Evolutionary conservation across 2,113 vertebrate species (phyloP).

Genomic region (Xiphophorus maculatus): DNA sequence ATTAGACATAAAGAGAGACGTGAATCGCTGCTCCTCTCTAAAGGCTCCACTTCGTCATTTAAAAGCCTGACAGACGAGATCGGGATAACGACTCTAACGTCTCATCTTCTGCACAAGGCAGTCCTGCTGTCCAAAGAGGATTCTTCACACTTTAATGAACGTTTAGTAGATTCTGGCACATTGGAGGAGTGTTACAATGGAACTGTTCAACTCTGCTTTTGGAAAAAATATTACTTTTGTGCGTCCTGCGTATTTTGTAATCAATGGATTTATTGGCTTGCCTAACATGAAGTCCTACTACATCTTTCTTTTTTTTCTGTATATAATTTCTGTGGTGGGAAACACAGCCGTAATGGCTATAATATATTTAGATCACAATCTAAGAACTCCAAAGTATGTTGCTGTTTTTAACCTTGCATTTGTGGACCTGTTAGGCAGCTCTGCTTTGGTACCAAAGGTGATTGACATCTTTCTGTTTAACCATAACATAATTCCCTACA

Average conservation of each 20-base stretch:
- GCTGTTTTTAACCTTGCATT: slow-evolving; percentile 77
- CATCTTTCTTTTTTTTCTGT: slow-evolving; percentile 71
- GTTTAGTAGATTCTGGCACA: neutral
- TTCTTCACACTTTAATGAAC: neutral
- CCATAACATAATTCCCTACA: slow-evolving; percentile 62
- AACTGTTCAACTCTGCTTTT: slow-evolving; percentile 49
- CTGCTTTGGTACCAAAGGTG: slow-evolving; percentile 74
- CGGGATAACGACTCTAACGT: neutral
- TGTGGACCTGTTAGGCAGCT: slow-evolving; percentile 68
- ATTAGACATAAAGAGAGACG: neutral
- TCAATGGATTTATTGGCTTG: slow-evolving; percentile 67
- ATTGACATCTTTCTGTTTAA: slow-evolving; percentile 74
- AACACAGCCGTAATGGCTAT: slow-evolving; percentile 67
- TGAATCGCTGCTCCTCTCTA: neutral
- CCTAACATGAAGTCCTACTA: slow-evolving; percentile 68
- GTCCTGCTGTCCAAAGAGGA: neutral
- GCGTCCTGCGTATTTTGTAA: slow-evolving; percentile 69
- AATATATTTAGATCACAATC: slow-evolving; percentile 58
- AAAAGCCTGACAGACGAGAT: neutral
- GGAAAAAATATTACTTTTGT: slow-evolving; percentile 65
- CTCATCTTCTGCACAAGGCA: neutral
- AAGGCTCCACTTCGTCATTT: neutral
- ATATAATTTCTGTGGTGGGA: slow-evolving; percentile 65
- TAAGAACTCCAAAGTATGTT: slow-evolving; percentile 77
- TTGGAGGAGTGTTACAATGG: slow-evolving; percentile 29